phyloP scores from a whole-genome alignment of 1,140 invertebrate species.

The Vollenhovia emeryi region DNA sequence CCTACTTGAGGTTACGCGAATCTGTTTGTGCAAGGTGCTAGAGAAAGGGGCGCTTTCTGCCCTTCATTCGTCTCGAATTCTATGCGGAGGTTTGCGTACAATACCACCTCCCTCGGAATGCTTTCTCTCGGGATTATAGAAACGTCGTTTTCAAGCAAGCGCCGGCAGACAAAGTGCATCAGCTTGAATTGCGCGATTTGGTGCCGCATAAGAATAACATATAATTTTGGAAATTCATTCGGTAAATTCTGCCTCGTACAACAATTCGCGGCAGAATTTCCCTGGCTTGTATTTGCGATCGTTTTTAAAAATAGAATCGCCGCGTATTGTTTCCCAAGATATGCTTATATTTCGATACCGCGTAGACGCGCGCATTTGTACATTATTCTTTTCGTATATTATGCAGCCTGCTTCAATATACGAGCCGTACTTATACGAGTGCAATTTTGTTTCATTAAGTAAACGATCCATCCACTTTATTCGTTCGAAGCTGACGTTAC shows the following conservation, averaged over 20 bases:
- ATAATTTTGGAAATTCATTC: slow-evolving; percentile 30
- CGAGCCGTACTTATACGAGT: neutral
- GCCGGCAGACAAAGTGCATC: slow-evolving; percentile 30
- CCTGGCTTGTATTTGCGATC: neutral
- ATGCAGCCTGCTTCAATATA: neutral
- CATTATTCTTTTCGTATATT: neutral
- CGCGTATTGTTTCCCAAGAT: neutral
- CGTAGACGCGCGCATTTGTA: neutral
- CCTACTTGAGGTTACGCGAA: slow-evolving; percentile 47
- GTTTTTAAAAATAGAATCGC: neutral
- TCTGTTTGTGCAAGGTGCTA: slow-evolving; percentile 31
- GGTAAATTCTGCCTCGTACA: neutral
- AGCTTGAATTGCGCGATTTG: slow-evolving; percentile 40
- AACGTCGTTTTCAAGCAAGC: slow-evolving; percentile 49
- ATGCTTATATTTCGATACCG: neutral
- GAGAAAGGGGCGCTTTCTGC: slow-evolving; percentile 47
- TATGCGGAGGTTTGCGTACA: slow-evolving; percentile 47
- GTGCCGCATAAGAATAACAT: neutral
- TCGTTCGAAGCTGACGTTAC: slow-evolving; percentile 20
- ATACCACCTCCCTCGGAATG: slow-evolving; percentile 26
- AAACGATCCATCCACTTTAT: slow-evolving; percentile 33
- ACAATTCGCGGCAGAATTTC: slow-evolving; percentile 3
- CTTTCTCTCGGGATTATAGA: slow-evolving; percentile 57
- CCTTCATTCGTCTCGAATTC: slow-evolving; percentile 49
- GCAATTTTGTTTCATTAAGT: slow-evolving; percentile 7